A percentile compares a stretch with the other conserved stretches of the same genome.
phyloP scores from a whole-genome alignment of 2,113 vertebrate species.

The Rhea pennata region DNA sequence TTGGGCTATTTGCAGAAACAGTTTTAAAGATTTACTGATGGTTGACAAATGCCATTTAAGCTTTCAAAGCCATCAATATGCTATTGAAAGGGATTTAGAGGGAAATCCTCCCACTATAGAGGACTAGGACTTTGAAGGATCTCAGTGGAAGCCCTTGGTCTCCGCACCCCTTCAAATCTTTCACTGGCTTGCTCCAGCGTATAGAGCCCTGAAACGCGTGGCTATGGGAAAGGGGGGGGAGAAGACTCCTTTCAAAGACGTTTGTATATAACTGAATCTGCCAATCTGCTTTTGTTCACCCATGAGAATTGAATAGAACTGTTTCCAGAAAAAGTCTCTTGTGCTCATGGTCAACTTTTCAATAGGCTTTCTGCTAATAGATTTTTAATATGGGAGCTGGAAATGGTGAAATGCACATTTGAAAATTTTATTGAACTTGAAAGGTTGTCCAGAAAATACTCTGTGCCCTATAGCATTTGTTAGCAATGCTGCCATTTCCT shows the following conservation, averaged over 20 bases:
- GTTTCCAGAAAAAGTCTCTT: slow-evolving; percentile 67
- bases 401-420: slow-evolving; percentile 23
- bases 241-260: slow-evolving; percentile 27
- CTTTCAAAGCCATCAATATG: slow-evolving; percentile 80
- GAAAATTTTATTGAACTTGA: slow-evolving; percentile 43
- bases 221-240: slow-evolving; percentile 64
- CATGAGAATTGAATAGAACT: slow-evolving; percentile 68
- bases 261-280: slow-evolving; percentile 68
- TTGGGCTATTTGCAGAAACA: slow-evolving; percentile 77
- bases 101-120: slow-evolving; percentile 73
- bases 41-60: slow-evolving; percentile 83
- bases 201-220: slow-evolving; percentile 68
- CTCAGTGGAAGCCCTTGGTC: slow-evolving; percentile 51
- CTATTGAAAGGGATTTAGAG: slow-evolving; percentile 77
- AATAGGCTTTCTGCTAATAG: slow-evolving; percentile 66
- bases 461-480: slow-evolving; percentile 7
- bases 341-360: slow-evolving; percentile 54
- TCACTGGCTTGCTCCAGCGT: slow-evolving; percentile 59
- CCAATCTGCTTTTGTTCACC: slow-evolving; percentile 75
- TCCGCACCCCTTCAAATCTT: slow-evolving; percentile 56
- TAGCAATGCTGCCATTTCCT: background rate
- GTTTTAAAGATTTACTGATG: slow-evolving; percentile 81
- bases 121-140: slow-evolving; percentile 67
- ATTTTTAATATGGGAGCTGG: slow-evolving; percentile 69
- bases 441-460: slow-evolving; percentile 33